Base-by-base conservation (phyloP, 2,797 vertebrate genomes). In the Synanceia verrucosa region DNA sequence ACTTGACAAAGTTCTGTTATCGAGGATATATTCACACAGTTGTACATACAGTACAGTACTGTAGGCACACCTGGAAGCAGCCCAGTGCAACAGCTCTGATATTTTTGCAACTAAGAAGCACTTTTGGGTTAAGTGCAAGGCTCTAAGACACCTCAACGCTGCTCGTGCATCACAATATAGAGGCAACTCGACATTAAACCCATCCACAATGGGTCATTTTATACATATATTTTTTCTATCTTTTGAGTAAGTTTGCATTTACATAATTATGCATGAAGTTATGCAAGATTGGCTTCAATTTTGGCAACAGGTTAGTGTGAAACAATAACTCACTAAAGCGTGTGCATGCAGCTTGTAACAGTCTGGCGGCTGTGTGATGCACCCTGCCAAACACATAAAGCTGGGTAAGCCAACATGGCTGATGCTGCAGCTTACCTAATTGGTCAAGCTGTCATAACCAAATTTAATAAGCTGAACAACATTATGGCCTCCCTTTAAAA, bases 361-460 rank as follows among this genome's bases (percentile, higher is more conserved):
- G 67, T 68, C 36, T 79, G 79, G 72, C 80, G 52, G 70, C 70
- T 60, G 68, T 13, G 3, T 46, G 44, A 66, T 37, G 70, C 23
- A 13, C 7, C 10, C 51, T 70, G 78, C 72, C 81, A 89, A 74
- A 79, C 57, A 31, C 64, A 70, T 62, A 52, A 70, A 65, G 65
- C 55, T 60, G 55, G 69, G 72, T 70, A 70, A 65, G 62, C 46
- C 50, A 79, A 76, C 67, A 64, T n/a, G 70, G 76, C 67, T 59
- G 74, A 59, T 65, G 64, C 48, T 66, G 77, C 67, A 39, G 63
- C 70, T 60, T 2, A 44, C 43, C 59, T 79, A 88, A 86, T 76
- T 83, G 85, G 77, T 79, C 76, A 85, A 79, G 77, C 76, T 85
- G 84, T 47, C 37, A 7, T 11, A 46, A 31, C 34, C 57, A 47